Evolutionary conservation across 2,888 invertebrate genomes (phyloP), one percentile per base, ranked within the genome.

Genomic region (Merodon equestris): DNA sequence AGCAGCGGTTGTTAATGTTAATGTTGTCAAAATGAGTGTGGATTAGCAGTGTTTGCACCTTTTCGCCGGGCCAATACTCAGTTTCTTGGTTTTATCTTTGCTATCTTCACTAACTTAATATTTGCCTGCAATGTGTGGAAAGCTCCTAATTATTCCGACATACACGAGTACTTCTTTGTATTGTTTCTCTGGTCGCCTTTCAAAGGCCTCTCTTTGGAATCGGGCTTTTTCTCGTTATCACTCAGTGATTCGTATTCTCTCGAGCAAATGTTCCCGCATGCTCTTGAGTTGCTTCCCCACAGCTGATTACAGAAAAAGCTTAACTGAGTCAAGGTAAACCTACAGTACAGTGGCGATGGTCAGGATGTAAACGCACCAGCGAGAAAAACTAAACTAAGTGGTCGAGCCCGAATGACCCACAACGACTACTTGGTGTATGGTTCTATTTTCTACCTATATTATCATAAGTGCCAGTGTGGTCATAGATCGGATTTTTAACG

Each of bases 41-140:
- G 27, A 7, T 27, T 27, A 4, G 27, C 27, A 27, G 27, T 15
- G 38, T 73, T 54, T 68, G 42, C 53, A 53, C 53, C 40, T 67
- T 77, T 67, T 19, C 15, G 61, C 18, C 9, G 1, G 12, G 44
- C 36, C n/a, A 50, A 44, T 45, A 40, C 66, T 58, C 47, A 18
- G 44, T 40, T 60, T 12, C 36, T 50, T 40, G 17, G 10, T 42
- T 54, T 45, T 64, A 50, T 50, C 51, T 45, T 54, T 12, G 38
- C 36, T 34, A 66, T 66, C 45, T 72, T 61, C 40, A 56, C 60
- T 57, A 72, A 77, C 72, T 61, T 34, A 71, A 66, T 71, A 61
- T 48, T 72, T 40, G 44, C 66, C 51, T 66, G 50, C 56, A 54
- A 40, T 40, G 19, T 47, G 57, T 47, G 54, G 44, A 60, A 72